phyloP scores from a whole-genome alignment of 2,797 vertebrate genomes.

The Falco berigora region DNA sequence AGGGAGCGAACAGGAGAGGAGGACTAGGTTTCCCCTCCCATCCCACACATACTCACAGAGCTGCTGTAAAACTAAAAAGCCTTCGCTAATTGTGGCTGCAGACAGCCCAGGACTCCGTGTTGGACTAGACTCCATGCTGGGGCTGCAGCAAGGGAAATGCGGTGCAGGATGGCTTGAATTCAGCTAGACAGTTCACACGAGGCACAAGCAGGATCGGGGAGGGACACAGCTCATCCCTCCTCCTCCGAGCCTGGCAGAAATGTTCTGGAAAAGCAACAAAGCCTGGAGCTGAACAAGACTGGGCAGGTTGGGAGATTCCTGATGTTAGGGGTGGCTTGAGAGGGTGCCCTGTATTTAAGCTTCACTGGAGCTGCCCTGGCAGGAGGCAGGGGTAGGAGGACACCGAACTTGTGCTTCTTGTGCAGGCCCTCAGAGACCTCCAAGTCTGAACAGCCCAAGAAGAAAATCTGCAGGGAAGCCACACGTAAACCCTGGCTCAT shows the following conservation, averaged over 20 bases:
- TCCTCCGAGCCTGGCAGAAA: background rate
- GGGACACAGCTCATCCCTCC: background rate
- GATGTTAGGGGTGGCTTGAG: background rate
- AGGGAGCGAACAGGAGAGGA: background rate
- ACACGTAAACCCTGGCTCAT: background rate
- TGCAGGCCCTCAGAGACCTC: background rate
- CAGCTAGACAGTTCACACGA: background rate
- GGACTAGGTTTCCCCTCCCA: background rate
- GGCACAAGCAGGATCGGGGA: background rate
- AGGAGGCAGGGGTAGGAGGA: background rate
- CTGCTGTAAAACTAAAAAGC: background rate
- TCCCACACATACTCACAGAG: background rate
- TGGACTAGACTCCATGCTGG: background rate
- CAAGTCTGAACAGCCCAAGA: background rate
- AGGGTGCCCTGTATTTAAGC: background rate
- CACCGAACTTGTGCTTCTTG: accelerated
- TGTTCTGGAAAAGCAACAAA: background rate
- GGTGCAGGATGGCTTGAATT: background rate
- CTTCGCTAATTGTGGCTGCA: background rate
- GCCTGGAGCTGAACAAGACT: background rate
- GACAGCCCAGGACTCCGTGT: background rate
- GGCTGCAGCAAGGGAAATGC: background rate
- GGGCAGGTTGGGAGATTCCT: background rate
- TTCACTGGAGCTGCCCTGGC: background rate
- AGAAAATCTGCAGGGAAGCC: background rate